phyloP scores from a whole-genome alignment of 2,113 vertebrate genomes.

The Tricholaema leucomelas region DNA sequence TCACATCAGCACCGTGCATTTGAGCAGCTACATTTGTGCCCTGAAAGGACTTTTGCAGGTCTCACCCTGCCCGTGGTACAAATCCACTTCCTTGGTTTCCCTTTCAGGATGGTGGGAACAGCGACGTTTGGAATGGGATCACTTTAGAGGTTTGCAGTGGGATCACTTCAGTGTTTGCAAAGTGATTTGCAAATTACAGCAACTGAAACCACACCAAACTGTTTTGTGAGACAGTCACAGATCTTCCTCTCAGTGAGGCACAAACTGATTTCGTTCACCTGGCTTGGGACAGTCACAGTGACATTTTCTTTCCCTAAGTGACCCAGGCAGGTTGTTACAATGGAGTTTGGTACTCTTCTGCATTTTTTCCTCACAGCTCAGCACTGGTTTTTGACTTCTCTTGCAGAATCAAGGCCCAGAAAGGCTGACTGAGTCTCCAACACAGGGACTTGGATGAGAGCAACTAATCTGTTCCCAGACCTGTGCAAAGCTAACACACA shows the following conservation, averaged over 20 bases:
- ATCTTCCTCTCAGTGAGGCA: neutral
- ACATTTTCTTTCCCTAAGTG: neutral
- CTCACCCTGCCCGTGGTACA: neutral
- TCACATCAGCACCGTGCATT: neutral
- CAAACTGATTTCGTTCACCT: neutral
- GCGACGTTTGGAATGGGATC: rapidly evolving
- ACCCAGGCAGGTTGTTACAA: neutral
- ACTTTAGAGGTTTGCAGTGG: too few species aligned
- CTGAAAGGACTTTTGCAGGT: neutral
- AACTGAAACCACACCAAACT: neutral
- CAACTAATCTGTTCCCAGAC: neutral
- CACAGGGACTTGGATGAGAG: neutral
- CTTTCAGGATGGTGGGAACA: neutral
- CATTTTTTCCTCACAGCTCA: neutral
- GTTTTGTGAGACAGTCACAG: neutral
- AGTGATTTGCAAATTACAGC: neutral
- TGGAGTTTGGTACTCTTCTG: neutral
- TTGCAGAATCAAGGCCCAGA: neutral
- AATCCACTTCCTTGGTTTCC: neutral
- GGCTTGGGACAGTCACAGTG: neutral
- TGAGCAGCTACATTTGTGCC: neutral
- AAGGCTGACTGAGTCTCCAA: neutral
- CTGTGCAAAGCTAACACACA: neutral
- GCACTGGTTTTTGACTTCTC: neutral
- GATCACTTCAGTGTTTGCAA: too few species aligned